phyloP scores from a whole-genome alignment of 2,113 vertebrate species.

The Brachyhypopomus gauderio region DNA sequence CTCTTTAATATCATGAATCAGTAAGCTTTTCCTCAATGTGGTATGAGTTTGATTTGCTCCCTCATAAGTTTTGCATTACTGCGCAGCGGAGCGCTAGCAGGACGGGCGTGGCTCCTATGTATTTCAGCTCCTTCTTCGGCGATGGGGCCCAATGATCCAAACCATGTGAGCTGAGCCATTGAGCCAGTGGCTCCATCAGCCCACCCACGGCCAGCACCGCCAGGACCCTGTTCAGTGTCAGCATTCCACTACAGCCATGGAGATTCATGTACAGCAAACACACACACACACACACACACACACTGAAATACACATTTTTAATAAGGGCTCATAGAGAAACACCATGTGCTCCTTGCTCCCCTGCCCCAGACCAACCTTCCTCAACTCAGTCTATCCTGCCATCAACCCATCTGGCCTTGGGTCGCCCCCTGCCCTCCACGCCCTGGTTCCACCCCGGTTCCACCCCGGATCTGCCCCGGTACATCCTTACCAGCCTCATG shows the following conservation, averaged over 20 bases:
- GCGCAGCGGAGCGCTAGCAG: background rate
- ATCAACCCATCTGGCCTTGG: background rate
- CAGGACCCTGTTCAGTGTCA: conserved; percentile 61
- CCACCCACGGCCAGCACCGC: conserved; percentile 67
- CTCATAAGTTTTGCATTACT: conserved; percentile 23
- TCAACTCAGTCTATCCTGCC: background rate
- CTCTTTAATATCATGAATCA: conserved; percentile 26
- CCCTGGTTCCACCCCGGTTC: conserved; percentile 1
- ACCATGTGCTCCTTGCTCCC: conserved; percentile 64
- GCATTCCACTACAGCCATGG: conserved; percentile 67
- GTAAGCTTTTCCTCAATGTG: background rate
- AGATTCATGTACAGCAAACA: conserved; percentile 60
- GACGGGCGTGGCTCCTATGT: conserved; percentile 36
- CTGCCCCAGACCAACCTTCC: conserved; percentile 17
- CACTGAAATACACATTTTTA: conserved; percentile 59
- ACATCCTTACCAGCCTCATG: conserved; percentile 10
- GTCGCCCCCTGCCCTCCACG: conserved; percentile 8
- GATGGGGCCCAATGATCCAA: conserved; percentile 68
- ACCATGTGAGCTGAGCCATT: conserved; percentile 72
- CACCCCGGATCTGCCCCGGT: background rate
- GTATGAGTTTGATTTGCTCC: background rate
- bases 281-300: conserved; percentile 44
- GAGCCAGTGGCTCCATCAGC: conserved; percentile 59
- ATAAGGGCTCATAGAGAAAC: conserved; percentile 59
- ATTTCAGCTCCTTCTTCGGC: conserved; percentile 61